Evolutionary conservation across 2,888 invertebrate genomes (phyloP), one percentile per base, ranked within the genome.

Genomic region (Teleogryllus oceanicus): DNA sequence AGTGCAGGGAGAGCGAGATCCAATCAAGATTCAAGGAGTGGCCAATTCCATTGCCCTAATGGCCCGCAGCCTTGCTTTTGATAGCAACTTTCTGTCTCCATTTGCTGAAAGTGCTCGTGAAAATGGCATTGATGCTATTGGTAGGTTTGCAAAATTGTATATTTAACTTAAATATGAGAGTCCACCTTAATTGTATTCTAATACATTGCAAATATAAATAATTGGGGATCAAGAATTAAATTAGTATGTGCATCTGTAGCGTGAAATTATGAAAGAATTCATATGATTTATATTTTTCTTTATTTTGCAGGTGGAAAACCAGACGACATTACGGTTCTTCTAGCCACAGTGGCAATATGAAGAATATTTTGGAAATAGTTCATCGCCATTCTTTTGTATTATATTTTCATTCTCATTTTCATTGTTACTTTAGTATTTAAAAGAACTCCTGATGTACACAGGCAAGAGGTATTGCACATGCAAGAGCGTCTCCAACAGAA

Each of bases 311-410:
- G 99, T 87, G 98, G 99, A 81, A 99, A 99, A 89, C 98, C 98
- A 82, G 99, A 99, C 88, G 99, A 99, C 90, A 98, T 99, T 88
- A 98, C 98, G 86, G 96, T 98, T 87, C 92, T 99, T 86, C 91
- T 98, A 85, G 97, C 98, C 84, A 95, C 96, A 84, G 96, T 98
- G 89, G 94, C 94, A 81, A 87, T 88, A 84, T 88, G 86, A 87
- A 83, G 83, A 80, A 20, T 21, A 18, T 20, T 75, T 75, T 62
- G 8, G 21, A 78, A 78, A 78, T 82, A 80, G 80, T 82, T 79
- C 78, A 80, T 37, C 24, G 10, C 80, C 80, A 82, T 82, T 82
- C 78, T 80, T 78, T 82, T 82, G 80, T 81, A 80, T 75, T 50
- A 81, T 80, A 82, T 78, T 80, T 78, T 76, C 75, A 78, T 79